A percentile compares a stretch with the other conserved stretches of the same genome.
These are phyloP conservation scores for Drosophila cognata DNA, from an alignment of 2,888 invertebrate species.

Conservation along the genomic window DNA sequence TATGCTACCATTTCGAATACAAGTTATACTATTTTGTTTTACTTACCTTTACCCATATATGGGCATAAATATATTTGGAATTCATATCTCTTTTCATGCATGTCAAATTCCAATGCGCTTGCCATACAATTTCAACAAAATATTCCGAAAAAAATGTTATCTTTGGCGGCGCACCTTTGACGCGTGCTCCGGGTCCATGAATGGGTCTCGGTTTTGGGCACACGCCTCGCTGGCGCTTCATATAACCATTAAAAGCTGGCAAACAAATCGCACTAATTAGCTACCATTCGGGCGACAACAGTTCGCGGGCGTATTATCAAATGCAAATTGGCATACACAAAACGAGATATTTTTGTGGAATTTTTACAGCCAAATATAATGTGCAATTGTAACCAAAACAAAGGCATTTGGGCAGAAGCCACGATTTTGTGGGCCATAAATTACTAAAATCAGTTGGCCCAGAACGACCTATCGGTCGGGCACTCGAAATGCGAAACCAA, in stretches of 20 bases:
- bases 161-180: conserved; percentile 45
- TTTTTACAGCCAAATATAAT: conserved; percentile 31
- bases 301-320: conserved; percentile 75
- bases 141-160: conserved; percentile 5
- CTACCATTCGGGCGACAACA: conserved; percentile 35
- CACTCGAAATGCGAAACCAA: conserved; percentile 36
- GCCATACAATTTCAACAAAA: conserved; percentile 22
- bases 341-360: conserved; percentile 38
- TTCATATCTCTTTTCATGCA: conserved; percentile 14
- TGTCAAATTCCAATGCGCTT: conserved; percentile 14
- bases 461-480: conserved; percentile 78
- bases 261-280: conserved; percentile 78
- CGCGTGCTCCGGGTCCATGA: conserved; percentile 53
- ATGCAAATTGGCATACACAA: conserved; percentile 67
- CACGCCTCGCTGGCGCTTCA: conserved; percentile 36
- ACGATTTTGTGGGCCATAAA: conserved; percentile 78
- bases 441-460: conserved; percentile 81
- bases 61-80: not conserved
- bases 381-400: conserved; percentile 26
- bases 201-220: conserved; percentile 20
- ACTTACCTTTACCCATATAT: conserved; percentile 17
- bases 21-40: conserved; percentile 2
- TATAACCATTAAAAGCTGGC: conserved; percentile 47
- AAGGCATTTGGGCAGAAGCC: conserved; percentile 10
- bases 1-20: not conserved